Conservation (phyloP, 2,113 vertebrate species). For the Clarias magur region DNA sequence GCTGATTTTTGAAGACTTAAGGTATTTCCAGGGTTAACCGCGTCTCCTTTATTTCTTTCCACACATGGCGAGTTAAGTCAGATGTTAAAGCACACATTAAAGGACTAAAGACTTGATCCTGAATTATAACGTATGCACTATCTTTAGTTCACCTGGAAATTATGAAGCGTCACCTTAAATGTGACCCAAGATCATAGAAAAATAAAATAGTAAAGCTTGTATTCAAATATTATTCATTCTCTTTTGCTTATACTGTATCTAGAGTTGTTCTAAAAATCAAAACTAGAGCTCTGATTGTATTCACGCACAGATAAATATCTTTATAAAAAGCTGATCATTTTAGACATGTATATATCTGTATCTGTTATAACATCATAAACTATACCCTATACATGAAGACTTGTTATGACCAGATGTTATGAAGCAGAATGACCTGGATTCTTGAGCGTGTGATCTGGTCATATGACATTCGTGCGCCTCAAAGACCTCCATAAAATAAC, state of each 20-base stretch:
- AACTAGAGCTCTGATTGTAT: neutral
- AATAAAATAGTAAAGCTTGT: neutral
- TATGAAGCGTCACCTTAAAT: neutral
- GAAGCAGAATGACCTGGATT: neutral
- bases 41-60: neutral
- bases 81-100: neutral
- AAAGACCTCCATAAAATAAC: neutral
- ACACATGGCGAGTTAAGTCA: neutral
- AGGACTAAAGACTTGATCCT: neutral
- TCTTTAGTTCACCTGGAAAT: constrained; percentile 31
- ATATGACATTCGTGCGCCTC: neutral
- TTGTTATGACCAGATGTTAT: neutral
- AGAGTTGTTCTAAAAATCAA: neutral
- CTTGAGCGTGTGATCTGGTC: neutral
- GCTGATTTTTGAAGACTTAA: too few species aligned
- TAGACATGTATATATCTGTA: neutral
- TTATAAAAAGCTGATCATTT: neutral
- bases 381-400: neutral
- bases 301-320: neutral
- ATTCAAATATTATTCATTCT: neutral
- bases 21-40: neutral
- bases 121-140: constrained; percentile 38
- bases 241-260: neutral
- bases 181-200: neutral
- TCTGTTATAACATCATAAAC: constrained; percentile 5